These are phyloP conservation scores for Excalfactoria chinensis DNA, from an alignment of 2,113 vertebrate species.

Conservation along the genomic window DNA sequence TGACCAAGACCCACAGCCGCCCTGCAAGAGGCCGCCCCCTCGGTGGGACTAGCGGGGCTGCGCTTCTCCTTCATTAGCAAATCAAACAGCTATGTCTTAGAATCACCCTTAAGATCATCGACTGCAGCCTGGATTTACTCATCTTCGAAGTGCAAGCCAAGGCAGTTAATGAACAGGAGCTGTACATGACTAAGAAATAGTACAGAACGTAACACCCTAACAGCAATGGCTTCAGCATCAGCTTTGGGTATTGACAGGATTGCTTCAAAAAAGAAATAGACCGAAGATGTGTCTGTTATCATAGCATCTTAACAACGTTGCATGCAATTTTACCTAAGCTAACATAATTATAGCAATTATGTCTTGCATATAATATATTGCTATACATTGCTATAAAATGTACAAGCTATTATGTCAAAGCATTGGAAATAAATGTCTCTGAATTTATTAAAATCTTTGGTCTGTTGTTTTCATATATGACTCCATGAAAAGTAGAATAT, in stretches of 20 bases:
- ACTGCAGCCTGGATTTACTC: too few relatives aligned
- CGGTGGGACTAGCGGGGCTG: too few relatives aligned
- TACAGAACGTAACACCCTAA: background rate
- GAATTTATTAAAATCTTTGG: background rate
- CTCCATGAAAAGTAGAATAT: background rate
- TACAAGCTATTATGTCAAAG: background rate
- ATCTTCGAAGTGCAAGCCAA: background rate
- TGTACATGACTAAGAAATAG: background rate
- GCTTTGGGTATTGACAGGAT: background rate
- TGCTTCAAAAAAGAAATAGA: background rate
- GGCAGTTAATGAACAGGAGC: background rate
- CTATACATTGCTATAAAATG: too few relatives aligned
- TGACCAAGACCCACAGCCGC: too few relatives aligned
- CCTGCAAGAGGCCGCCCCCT: too few relatives aligned
- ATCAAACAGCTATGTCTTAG: too few relatives aligned
- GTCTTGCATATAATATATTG: too few relatives aligned
- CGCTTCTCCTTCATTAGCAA: too few relatives aligned
- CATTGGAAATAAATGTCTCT: background rate
- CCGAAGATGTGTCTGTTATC: background rate
- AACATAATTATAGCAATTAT: too few relatives aligned
- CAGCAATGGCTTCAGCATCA: background rate
- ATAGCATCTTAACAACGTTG: background rate
- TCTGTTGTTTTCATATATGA: background rate
- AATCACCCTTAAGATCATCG: too few relatives aligned
- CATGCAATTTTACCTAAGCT: background rate